A percentile compares a stretch with the other conserved stretches of the same genome.
These are phyloP conservation scores for Paratrypauchen microcephalus DNA, from an alignment of 2,797 vertebrate genomes.

Conservation along the genomic window DNA sequence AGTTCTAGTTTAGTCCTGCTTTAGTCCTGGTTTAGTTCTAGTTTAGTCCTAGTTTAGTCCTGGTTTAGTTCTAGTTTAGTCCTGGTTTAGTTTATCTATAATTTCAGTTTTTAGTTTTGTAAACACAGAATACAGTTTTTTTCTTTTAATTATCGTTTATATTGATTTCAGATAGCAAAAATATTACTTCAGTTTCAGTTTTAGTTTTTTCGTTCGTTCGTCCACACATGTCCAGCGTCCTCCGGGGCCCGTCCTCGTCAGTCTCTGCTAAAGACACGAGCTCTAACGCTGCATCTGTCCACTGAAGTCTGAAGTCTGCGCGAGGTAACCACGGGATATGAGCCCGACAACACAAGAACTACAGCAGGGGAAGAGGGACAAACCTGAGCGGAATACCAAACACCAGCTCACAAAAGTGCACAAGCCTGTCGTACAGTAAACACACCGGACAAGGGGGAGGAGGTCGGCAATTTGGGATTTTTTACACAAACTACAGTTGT, in stretches of 20 bases:
- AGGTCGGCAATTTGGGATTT: background rate
- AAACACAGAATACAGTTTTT: too few species aligned
- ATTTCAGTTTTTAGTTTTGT: too few species aligned
- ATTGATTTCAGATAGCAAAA: too few species aligned
- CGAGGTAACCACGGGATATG: conserved; percentile 36
- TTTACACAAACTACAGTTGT: too few species aligned
- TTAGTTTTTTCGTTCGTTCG: too few species aligned
- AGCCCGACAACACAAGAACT: conserved; percentile 19
- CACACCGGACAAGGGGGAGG: background rate
- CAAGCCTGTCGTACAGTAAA: background rate
- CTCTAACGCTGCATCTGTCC: conserved; percentile 32
- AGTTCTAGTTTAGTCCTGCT: too few species aligned
- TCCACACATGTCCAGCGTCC: background rate
- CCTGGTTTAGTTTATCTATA: too few species aligned
- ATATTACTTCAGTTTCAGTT: too few species aligned
- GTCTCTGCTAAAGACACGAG: conserved; percentile 23
- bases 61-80: too few species aligned
- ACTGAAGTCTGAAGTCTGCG: conserved; percentile 10
- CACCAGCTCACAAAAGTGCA: background rate
- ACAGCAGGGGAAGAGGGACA: conserved; percentile 15
- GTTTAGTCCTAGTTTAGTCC: too few species aligned
- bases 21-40: too few species aligned
- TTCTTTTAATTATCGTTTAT: too few species aligned
- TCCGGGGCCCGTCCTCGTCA: conserved; percentile 25
- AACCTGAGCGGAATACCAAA: conserved; percentile 24